phyloP scores from a whole-genome alignment of 2,888 invertebrate genomes.

The Phania funesta region DNA sequence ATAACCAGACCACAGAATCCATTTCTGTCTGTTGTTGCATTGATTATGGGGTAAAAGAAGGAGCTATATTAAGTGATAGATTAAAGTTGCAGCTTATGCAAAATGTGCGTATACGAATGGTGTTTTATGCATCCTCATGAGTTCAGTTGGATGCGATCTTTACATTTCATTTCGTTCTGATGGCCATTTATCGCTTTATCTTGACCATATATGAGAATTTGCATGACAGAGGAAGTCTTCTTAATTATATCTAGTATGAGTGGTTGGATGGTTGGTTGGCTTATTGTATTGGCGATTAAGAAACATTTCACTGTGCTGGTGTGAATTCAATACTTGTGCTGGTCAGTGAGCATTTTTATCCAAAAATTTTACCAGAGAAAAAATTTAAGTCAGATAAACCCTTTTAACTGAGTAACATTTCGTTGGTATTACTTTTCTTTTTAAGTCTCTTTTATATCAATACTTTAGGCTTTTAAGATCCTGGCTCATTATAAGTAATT shows the following conservation, averaged over 20 bases:
- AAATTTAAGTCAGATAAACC: too few relatives aligned
- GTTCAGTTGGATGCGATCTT: background rate
- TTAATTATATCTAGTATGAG: background rate
- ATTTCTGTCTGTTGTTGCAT: slow-evolving; percentile 21
- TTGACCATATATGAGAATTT: slow-evolving; percentile 10
- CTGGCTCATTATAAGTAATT: too few relatives aligned
- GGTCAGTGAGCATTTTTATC: too few relatives aligned
- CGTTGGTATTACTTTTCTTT: too few relatives aligned
- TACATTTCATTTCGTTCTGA: slow-evolving; percentile 11
- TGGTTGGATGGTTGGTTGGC: background rate
- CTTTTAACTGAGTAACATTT: too few relatives aligned
- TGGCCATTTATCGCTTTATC: slow-evolving; percentile 50
- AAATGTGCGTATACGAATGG: slow-evolving; percentile 33
- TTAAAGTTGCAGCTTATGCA: slow-evolving; percentile 26
- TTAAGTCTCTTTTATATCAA: too few relatives aligned
- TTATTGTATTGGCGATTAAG: too few relatives aligned
- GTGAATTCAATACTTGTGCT: too few relatives aligned
- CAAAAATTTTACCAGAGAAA: too few relatives aligned
- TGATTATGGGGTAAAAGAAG: slow-evolving; percentile 28
- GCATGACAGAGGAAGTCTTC: background rate
- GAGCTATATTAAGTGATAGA: slow-evolving; percentile 6
- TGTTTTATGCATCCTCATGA: background rate
- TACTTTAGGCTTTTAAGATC: too few relatives aligned
- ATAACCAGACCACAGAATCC: background rate
- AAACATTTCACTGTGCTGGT: too few relatives aligned